Evolutionary conservation across 2,888 invertebrate genomes (phyloP).

Genomic region (Hemaris fuciformis): DNA sequence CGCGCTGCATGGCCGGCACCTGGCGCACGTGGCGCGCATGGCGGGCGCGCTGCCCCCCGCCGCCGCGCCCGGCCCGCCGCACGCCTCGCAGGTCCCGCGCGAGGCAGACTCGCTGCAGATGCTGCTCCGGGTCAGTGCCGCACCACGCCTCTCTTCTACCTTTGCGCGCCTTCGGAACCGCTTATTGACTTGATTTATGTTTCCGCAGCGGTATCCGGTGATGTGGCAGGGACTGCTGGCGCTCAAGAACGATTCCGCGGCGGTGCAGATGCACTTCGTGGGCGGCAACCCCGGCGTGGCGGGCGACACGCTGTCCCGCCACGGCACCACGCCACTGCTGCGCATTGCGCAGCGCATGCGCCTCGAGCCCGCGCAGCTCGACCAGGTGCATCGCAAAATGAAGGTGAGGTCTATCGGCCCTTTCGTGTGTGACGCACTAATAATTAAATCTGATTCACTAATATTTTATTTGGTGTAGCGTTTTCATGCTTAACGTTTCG

Average conservation of each 20-base stretch:
- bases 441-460: too few species aligned
- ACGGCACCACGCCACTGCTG: constrained; percentile 90
- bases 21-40: constrained; percentile 42
- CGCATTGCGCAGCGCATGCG: constrained; percentile 99
- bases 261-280: constrained; percentile 99
- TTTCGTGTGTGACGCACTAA: neutral
- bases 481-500: neutral
- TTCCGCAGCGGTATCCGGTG: constrained; percentile 91
- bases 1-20: constrained; percentile 76
- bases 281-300: constrained; percentile 96
- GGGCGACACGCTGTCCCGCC: constrained; percentile 91
- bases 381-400: constrained; percentile 98
- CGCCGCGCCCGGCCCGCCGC: constrained; percentile 82
- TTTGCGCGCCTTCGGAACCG: neutral
- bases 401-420: constrained; percentile 81
- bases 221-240: constrained; percentile 99
- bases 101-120: constrained; percentile 92
- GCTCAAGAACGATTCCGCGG: constrained; percentile 97
- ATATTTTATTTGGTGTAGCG: too few species aligned
- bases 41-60: constrained; percentile 60
- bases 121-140: constrained; percentile 83
- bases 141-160: too few species aligned
- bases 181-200: neutral
- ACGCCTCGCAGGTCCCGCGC: constrained; percentile 89
- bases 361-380: constrained; percentile 96